phyloP scores from a whole-genome alignment of 1,140 invertebrate species.

The Rhizoglyphus robini region DNA sequence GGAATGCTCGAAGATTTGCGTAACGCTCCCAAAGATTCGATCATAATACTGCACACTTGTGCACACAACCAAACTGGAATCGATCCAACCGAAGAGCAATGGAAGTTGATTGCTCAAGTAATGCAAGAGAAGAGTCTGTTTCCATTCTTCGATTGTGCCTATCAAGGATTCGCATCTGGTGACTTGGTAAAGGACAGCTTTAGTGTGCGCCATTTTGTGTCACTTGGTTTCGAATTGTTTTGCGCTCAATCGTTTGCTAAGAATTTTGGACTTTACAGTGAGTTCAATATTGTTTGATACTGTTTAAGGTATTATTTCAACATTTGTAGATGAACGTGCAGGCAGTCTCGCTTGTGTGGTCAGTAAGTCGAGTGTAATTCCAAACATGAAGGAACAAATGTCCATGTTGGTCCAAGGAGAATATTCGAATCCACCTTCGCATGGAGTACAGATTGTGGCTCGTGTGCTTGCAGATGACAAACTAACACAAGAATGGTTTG shows the following conservation, averaged over 20 bases:
- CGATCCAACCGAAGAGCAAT: conserved; percentile 72
- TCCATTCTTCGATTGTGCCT: conserved; percentile 86
- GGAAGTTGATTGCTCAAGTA: conserved; percentile 62
- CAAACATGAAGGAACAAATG: conserved; percentile 65
- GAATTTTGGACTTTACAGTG: conserved; percentile 87
- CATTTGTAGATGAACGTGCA: conserved; percentile 80
- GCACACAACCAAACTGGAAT: conserved; percentile 96
- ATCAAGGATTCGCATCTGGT: conserved; percentile 96
- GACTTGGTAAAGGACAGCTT: conserved; percentile 80
- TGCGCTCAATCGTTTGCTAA: conserved; percentile 96
- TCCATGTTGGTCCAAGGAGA: conserved; percentile 58
- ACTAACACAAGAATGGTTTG: conserved; percentile 62
- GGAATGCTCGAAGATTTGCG: conserved; percentile 60
- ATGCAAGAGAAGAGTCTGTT: conserved; percentile 66
- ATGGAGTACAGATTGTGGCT: conserved; percentile 73
- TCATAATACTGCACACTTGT: conserved; percentile 86
- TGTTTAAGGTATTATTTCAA: not conserved
- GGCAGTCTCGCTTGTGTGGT: conserved; percentile 75
- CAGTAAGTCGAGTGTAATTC: conserved; percentile 44
- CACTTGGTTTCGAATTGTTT: conserved; percentile 71
- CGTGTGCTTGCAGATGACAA: conserved; percentile 62
- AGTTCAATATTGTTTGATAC: not conserved
- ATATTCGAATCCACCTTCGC: conserved; percentile 43
- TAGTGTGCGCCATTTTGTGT: conserved; percentile 70
- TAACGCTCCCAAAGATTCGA: conserved; percentile 66